Evolutionary conservation across 1,140 invertebrate species (phyloP), one percentile per base, ranked within the genome.

Genomic region (Trichoplusia ni): DNA sequence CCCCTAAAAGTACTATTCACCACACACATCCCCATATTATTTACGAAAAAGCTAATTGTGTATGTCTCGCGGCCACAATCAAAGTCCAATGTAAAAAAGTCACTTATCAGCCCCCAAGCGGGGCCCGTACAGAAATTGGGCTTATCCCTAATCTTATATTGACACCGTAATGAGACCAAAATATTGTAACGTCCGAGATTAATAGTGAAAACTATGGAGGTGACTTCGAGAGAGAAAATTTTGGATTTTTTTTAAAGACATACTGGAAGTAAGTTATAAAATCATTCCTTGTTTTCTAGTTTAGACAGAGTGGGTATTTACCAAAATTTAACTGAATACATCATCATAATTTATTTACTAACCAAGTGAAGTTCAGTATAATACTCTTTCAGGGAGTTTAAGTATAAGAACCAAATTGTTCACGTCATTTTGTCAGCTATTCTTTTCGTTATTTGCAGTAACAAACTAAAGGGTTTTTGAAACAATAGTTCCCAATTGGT

Each of bases 131-230:
- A 62, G 65, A 81, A 82, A 81, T 81, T 83, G 71, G 82, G 77
- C 74, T 87, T 88, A 86, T 85, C 84, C 84, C 84, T 87, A 89
- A 89, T 89, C 84, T 89, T 79, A 75, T 82, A 89, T 89, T 89
- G 86, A 89, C 86, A 89, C 74, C 64, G 86, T 89, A 89, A 89
- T 89, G 81, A 89, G 84, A 71, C 75, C 75, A 59, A 87, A 87
- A 89, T 89, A 86, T 89, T 84, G 82, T 87, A 86, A 74, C 69
- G 65, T 59, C 46, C 64, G 59, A 67, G 72, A 73, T 66, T 76
- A 62, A 40, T 53, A 66, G 74, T 33, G 2, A 56, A 47, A 71
- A 11, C 4, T 13, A 53, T 82, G 64, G 80, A 86, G 79, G 63
- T 44, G 40, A 46, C 38, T 7, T 51, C 6, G 0, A 0, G 5